A percentile compares a stretch with the other conserved stretches of the same genome.
phyloP scores from a whole-genome alignment of 2,113 vertebrate species.

The Lasiurus cinereus region DNA sequence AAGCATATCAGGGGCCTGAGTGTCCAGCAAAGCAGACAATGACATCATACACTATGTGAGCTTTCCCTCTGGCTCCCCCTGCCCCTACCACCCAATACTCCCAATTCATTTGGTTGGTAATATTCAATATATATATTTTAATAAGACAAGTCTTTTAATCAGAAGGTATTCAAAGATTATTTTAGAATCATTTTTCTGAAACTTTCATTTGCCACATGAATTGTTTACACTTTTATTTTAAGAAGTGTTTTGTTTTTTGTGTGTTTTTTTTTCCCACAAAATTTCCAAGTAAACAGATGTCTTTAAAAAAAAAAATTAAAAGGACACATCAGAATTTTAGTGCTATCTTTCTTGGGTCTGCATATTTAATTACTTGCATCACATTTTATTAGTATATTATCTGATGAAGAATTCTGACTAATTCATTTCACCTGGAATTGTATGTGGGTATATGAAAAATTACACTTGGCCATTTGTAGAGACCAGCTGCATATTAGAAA shows the following conservation, averaged over 20 bases:
- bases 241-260: neutral
- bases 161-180: conserved; percentile 70
- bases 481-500: conserved; percentile 86
- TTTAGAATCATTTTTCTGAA: conserved; percentile 73
- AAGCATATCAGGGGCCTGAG: neutral
- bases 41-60: neutral
- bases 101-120: too few relatives aligned
- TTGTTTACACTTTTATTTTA: conserved; percentile 79
- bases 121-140: neutral
- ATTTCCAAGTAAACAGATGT: conserved; percentile 83
- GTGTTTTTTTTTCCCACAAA: conserved; percentile 63
- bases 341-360: conserved; percentile 80
- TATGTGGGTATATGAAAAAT: conserved; percentile 80
- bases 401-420: conserved; percentile 83
- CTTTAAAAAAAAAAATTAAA: conserved; percentile 78
- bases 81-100: neutral
- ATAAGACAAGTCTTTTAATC: conserved; percentile 71
- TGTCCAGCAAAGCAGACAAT: neutral
- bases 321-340: conserved; percentile 80
- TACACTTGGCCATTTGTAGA: conserved; percentile 81
- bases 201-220: conserved; percentile 76
- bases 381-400: conserved; percentile 85
- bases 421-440: conserved; percentile 89
- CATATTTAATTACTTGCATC: conserved; percentile 87
- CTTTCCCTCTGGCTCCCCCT: neutral